phyloP scores from a whole-genome alignment of 2,113 vertebrate species.

The Dendrocopos noguchii region DNA sequence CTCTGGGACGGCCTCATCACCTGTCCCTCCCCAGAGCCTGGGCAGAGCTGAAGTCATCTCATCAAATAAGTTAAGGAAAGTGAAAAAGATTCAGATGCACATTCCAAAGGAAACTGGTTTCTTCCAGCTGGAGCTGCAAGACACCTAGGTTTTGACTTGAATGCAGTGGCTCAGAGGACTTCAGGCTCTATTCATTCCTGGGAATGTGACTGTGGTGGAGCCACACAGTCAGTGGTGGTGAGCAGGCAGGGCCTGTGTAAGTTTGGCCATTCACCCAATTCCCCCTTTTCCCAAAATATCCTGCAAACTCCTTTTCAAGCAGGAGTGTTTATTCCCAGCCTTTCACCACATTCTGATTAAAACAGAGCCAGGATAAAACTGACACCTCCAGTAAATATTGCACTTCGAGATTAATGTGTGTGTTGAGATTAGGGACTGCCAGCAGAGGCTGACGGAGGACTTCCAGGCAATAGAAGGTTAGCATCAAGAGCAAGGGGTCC shows the following conservation, averaged over 20 bases:
- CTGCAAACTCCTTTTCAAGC: neutral
- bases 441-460: constrained; percentile 29
- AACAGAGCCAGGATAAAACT: constrained; percentile 1
- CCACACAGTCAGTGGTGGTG: neutral
- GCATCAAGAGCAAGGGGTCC: constrained; percentile 36
- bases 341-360: constrained; percentile 20
- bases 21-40: neutral
- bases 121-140: neutral
- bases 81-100: neutral
- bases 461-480: constrained; percentile 37
- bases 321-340: constrained; percentile 40
- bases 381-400: constrained; percentile 56
- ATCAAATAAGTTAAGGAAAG: constrained; percentile 1
- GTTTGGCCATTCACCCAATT: neutral
- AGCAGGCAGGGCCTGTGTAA: neutral
- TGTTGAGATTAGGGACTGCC: constrained; percentile 13
- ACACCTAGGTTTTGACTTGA: neutral
- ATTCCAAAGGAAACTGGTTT: neutral
- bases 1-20: neutral
- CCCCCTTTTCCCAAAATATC: neutral
- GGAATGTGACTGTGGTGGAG: neutral
- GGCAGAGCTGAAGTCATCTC: neutral
- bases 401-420: constrained; percentile 43
- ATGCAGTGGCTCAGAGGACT: neutral
- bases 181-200: neutral